Evolutionary conservation across 2,888 invertebrate genomes (phyloP).

Genomic region (Odontomyia ornata): DNA sequence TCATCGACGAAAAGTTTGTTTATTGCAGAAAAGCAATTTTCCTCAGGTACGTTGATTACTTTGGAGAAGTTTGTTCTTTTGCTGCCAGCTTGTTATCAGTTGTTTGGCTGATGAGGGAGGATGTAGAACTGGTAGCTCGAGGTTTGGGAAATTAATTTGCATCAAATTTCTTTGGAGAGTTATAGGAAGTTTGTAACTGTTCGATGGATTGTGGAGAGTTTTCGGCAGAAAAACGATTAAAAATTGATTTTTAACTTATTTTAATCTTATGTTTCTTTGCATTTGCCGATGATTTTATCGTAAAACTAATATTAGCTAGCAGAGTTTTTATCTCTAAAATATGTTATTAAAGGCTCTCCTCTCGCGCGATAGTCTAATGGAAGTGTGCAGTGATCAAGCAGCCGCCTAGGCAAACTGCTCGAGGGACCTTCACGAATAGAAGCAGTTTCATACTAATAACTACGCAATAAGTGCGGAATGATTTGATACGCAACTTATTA

Average conservation of each 20-base stretch:
- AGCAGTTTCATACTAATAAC: too few species aligned
- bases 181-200: background rate
- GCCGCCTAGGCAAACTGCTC: too few species aligned
- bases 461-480: too few species aligned
- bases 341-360: too few species aligned
- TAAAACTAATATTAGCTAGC: too few species aligned
- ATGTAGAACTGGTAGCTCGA: background rate
- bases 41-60: slow-evolving; percentile 29
- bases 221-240: background rate
- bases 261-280: too few species aligned
- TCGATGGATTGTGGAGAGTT: background rate
- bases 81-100: background rate
- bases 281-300: too few species aligned
- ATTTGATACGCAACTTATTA: too few species aligned
- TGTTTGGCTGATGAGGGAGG: background rate
- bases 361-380: too few species aligned
- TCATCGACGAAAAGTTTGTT: slow-evolving; percentile 22
- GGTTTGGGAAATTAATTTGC: slow-evolving; percentile 30
- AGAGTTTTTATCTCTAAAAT: too few species aligned
- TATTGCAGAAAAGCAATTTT: slow-evolving; percentile 36
- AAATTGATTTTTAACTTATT: background rate
- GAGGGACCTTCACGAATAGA: too few species aligned
- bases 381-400: too few species aligned
- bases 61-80: slow-evolving; percentile 8
- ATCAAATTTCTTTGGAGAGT: background rate